Percentiles rank a stretch among this genome's conserved stretches.
phyloP scores from a whole-genome alignment of 2,888 invertebrate genomes.

The Scaptomyza cyrtandrae region DNA sequence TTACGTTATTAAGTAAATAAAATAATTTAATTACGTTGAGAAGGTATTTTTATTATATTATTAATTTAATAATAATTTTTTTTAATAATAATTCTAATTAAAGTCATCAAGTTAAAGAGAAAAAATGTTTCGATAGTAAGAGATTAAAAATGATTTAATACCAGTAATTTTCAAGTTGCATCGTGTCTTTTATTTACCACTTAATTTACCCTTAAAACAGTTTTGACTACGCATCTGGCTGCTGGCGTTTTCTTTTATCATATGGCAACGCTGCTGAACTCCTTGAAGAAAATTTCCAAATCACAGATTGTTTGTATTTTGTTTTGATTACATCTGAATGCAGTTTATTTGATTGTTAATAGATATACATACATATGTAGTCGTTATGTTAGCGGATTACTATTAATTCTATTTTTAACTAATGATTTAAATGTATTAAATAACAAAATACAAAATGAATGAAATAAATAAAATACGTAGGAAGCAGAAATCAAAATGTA shows the following conservation, averaged over 20 bases:
- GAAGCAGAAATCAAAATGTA: slow-evolving; percentile 34
- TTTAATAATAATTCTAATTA: too few relatives aligned
- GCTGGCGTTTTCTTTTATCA: not conserved
- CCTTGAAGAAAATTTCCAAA: not conserved
- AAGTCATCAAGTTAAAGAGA: too few relatives aligned
- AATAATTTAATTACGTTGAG: too few relatives aligned
- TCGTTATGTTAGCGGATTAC: slow-evolving; percentile 16
- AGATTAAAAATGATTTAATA: not conserved
- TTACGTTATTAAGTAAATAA: too few relatives aligned
- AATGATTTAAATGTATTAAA: slow-evolving; percentile 16
- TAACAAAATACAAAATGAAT: slow-evolving; percentile 17
- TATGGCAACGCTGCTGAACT: slow-evolving; percentile 28
- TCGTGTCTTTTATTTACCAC: not conserved
- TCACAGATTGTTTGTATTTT: not conserved
- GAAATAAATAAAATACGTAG: slow-evolving; percentile 59
- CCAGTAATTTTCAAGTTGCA: not conserved
- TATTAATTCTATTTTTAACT: slow-evolving; percentile 35
- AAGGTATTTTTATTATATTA: too few relatives aligned
- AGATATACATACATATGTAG: slow-evolving; percentile 4
- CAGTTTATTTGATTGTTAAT: slow-evolving; percentile 15
- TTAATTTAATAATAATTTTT: too few relatives aligned
- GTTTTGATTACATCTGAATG: slow-evolving; percentile 6
- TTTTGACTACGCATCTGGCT: not conserved
- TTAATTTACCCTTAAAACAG: not conserved
- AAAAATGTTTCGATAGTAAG: not conserved